Base-by-base conservation (phyloP, 2,797 vertebrate genomes). In the Coregonus sp. region DNA sequence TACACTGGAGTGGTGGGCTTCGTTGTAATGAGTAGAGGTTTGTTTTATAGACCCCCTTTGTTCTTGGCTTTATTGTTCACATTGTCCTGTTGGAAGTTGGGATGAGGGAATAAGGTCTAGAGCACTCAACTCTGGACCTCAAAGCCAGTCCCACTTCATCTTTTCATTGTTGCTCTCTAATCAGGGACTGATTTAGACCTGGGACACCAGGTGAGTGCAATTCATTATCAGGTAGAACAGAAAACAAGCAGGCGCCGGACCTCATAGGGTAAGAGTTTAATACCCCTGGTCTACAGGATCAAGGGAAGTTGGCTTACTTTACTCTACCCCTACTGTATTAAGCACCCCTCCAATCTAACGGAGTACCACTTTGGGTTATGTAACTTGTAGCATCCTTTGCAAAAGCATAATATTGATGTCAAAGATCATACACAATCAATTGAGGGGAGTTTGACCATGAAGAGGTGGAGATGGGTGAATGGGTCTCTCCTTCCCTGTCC, bases 41-140 rank as follows among this genome's bases (percentile, higher is more conserved):
- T 75, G 5, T 90, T 92, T 91, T 89, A 90, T 86, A 85, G 78
- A 82, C 83, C 81, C 91, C 90, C 63, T 88, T 92, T 87, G 89
- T 68, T 83, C 77, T 77, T 81, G 77, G 75, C 82, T 89, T 84
- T 76, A 84, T 68, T 80, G 73, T 80, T 72, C 81, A 84, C 79
- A 81, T 78, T 75, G 74, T 83, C 75, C 61, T 74, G 72, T 84
- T 77, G 29, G 25, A 31, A 67, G 63, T 63, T 68, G 72, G 18
- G 50, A 54, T 35, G 61, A 76, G 50, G 67, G 72, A 40, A 72
- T 56, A 78, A 56, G 72, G 52, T 14, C 78, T 65, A 77, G 9
- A 47, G 40, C 2, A 9, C 40, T 47, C 40, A 11, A 47, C 40
- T 47, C 40, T 47, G 40, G 40, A 12, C 40, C 40, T 47, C 9